Evolutionary conservation across 1,140 invertebrate species (phyloP).

Genomic region (Hyphantria cunea): DNA sequence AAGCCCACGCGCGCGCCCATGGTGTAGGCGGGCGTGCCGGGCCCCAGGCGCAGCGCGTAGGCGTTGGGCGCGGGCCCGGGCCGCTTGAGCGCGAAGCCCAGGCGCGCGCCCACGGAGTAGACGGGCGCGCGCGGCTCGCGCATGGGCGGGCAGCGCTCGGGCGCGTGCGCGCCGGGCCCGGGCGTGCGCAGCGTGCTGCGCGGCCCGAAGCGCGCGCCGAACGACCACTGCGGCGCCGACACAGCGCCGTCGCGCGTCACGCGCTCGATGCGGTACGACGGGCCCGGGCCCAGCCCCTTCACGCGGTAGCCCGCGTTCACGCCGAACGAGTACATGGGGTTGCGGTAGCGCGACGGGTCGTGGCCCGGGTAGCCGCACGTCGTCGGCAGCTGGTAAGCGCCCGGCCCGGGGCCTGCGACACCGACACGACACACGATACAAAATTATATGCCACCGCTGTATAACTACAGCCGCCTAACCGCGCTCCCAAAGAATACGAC

Average conservation of each 20-base stretch:
- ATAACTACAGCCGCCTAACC: no score
- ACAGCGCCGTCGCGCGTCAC: slow-evolving; percentile 74
- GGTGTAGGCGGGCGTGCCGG: slow-evolving; percentile 53
- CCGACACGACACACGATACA: no score
- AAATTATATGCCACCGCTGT: no score
- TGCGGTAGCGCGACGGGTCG: slow-evolving; percentile 82
- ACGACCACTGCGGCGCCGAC: slow-evolving; percentile 77
- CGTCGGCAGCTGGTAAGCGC: slow-evolving; percentile 83
- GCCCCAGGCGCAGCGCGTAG: slow-evolving; percentile 73
- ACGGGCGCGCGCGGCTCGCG: slow-evolving; percentile 76
- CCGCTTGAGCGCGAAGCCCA: slow-evolving; percentile 61
- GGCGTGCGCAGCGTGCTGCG: slow-evolving; percentile 61
- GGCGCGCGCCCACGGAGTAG: slow-evolving; percentile 82
- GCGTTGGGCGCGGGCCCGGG: slow-evolving; percentile 84
- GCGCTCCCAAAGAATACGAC: no score
- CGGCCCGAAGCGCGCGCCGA: slow-evolving; percentile 63
- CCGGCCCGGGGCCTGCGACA: slow-evolving; percentile 83
- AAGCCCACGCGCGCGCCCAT: slow-evolving; percentile 71
- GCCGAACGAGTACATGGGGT: slow-evolving; percentile 84
- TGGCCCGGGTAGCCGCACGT: slow-evolving; percentile 82
- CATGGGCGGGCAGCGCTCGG: slow-evolving; percentile 75
- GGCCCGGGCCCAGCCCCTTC: slow-evolving; percentile 74
- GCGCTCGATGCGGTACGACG: slow-evolving; percentile 76
- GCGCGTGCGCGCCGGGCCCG: slow-evolving; percentile 82
- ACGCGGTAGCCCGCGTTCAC: slow-evolving; percentile 47